Evolutionary conservation across 1,140 invertebrate species (phyloP).

Genomic region (Drosophila sp.): DNA sequence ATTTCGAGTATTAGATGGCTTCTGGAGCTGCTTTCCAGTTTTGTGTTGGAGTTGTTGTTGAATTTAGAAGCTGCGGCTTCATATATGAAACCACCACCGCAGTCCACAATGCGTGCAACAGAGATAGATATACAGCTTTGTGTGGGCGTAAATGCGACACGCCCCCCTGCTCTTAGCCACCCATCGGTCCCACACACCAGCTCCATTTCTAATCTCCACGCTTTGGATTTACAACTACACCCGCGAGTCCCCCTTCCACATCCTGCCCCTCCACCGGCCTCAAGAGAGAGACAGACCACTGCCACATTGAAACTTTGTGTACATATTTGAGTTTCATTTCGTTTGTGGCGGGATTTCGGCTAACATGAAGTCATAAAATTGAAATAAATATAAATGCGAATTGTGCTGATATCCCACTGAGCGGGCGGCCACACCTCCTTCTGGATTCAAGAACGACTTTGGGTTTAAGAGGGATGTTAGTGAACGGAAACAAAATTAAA

Average conservation of each 20-base stretch:
- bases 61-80: constrained; percentile 46
- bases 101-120: constrained; percentile 8
- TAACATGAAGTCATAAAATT: constrained; percentile 81
- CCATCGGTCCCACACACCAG: constrained; percentile 38
- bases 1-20: constrained; percentile 42
- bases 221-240: constrained; percentile 44
- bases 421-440: constrained; percentile 15
- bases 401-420: constrained; percentile 61
- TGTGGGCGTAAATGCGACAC: constrained; percentile 66
- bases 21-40: constrained; percentile 24
- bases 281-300: constrained; percentile 24
- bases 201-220: constrained; percentile 69
- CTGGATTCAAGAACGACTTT: background rate
- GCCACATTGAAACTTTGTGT: constrained; percentile 71
- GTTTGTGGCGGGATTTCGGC: constrained; percentile 71
- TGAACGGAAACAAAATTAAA: no score
- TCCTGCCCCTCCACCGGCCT: background rate
- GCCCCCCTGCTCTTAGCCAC: constrained; percentile 49
- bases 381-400: constrained; percentile 78
- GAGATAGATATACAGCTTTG: constrained; percentile 34
- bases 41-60: constrained; percentile 17
- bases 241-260: background rate
- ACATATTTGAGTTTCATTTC: constrained; percentile 81
- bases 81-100: constrained; percentile 67
- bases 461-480: background rate